Percentiles rank a stretch among this genome's conserved stretches.
Conservation (phyloP, 2,797 vertebrate species). For the Sternarchorhynchus goeldii region DNA sequence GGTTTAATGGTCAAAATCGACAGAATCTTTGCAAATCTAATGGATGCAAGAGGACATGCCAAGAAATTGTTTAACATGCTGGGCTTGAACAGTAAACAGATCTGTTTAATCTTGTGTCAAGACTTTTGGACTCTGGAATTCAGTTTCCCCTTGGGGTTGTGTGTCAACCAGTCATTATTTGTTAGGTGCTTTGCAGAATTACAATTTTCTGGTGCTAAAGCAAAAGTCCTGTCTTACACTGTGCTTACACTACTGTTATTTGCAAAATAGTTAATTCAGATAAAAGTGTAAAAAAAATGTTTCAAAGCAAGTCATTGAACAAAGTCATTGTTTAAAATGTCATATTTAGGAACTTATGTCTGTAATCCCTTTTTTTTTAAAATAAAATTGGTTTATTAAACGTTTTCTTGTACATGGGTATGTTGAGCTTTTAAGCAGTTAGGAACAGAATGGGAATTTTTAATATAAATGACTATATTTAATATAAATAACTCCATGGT, state of each 20-base stretch:
- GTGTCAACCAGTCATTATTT: not conserved
- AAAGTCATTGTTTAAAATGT: not conserved
- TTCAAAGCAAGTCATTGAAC: not conserved
- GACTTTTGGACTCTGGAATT: too few relatives aligned
- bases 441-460: not conserved
- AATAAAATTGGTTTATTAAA: conserved; percentile 25
- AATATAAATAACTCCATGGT: not conserved
- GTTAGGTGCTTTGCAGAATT: not conserved
- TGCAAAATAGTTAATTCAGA: not conserved
- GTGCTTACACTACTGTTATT: conserved; percentile 11
- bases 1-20: not conserved
- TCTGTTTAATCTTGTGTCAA: not conserved
- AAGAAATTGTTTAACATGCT: not conserved
- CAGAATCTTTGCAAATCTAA: not conserved
- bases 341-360: not conserved
- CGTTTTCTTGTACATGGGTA: not conserved
- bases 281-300: not conserved
- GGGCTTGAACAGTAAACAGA: not conserved
- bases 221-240: not conserved
- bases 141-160: not conserved
- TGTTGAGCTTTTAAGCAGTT: too few relatives aligned
- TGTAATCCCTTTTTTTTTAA: conserved; percentile 15
- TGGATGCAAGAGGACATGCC: not conserved
- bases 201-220: conserved; percentile 6
- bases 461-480: not conserved